Conservation (phyloP, 1,140 invertebrate genomes). For the Drosophila elegans region DNA sequence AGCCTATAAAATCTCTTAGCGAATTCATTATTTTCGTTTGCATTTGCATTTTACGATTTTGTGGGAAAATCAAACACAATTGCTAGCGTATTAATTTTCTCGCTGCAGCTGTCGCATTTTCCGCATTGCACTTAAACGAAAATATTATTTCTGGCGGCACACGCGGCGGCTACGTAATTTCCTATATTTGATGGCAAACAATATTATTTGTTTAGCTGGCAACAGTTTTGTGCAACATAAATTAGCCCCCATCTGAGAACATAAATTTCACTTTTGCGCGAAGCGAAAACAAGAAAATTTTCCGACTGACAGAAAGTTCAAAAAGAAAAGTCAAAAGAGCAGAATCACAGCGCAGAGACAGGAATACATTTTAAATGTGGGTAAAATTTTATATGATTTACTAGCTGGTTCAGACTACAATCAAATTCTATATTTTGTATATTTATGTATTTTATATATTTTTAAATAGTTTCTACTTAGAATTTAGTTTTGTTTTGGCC, state of each 20-base stretch:
- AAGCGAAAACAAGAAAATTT: slow-evolving; percentile 27
- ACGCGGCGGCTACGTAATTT: slow-evolving; percentile 72
- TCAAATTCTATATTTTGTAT: too few relatives aligned
- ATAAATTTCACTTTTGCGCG: slow-evolving; percentile 57
- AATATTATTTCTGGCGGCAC: slow-evolving; percentile 36
- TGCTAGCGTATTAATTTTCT: slow-evolving; percentile 58
- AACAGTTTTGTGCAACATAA: slow-evolving; percentile 37
- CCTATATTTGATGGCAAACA: slow-evolving; percentile 50
- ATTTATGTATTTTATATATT: too few relatives aligned
- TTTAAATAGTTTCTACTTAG: too few relatives aligned
- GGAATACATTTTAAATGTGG: slow-evolving; percentile 9
- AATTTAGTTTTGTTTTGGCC: too few relatives aligned
- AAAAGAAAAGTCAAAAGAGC: slow-evolving; percentile 15
- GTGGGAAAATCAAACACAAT: slow-evolving; percentile 52
- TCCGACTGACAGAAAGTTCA: slow-evolving; percentile 31
- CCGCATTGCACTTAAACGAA: slow-evolving; percentile 36
- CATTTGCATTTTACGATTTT: background rate
- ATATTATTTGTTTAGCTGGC: slow-evolving; percentile 26
- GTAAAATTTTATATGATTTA: slow-evolving; percentile 36
- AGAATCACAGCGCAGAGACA: slow-evolving; percentile 26
- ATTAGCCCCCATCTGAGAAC: slow-evolving; percentile 41
- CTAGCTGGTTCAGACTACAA: slow-evolving; percentile 2
- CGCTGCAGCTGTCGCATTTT: slow-evolving; percentile 67
- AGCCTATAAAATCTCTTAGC: slow-evolving; percentile 59
- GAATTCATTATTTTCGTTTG: slow-evolving; percentile 15